Evolutionary conservation across 2,797 vertebrate genomes (phyloP), one percentile per base, ranked within the genome.

Genomic region (Sorex maritimensis): DNA sequence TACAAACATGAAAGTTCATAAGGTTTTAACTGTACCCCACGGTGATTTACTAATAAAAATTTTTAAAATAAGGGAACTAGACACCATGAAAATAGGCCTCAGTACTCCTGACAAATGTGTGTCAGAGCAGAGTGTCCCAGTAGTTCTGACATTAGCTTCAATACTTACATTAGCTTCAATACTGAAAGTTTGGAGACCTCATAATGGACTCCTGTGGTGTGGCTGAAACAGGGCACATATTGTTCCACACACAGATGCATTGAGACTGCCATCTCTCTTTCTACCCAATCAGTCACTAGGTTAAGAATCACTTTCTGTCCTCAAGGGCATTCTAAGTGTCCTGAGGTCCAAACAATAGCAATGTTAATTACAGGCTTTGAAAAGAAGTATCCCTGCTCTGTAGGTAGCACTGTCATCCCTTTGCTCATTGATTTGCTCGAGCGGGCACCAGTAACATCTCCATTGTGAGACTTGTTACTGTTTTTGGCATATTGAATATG

Each of bases 261-360:
- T 65, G 46, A 84, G n/a, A 61, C 55, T 9, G 4, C 24, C 19
- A 21, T 88, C 23, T 80, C 23, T 44, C 24, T 80, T 92, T 82
- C 75, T 23, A 80, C 3, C 0, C 0, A 61, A 12, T 3, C 34
- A 34, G 34, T 34, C 34, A 34, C 34, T 34, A 34, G 34, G 34
- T 34, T 34, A 34, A 44, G 41, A 44, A 44, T 44, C 41, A 85
- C 65, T 89, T 90, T 79, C 49, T 79, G 89, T 73, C 49, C 85
- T 38, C 10, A 5, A 74, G 49, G 34, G 9, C 63, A 68, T 68
- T 86, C 8, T 77, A 74, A 90, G 77, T 61, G 58, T n/a, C 61
- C 9, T 41, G 46, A 83, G 72, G 12, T n/a, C 19, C 19, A 10
- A 91, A 78, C 83, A 6, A 88, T 6, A 69, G 80, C 13, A 81